Base-by-base conservation (phyloP, 2,113 vertebrate genomes). In the Oplegnathus fasciatus region DNA sequence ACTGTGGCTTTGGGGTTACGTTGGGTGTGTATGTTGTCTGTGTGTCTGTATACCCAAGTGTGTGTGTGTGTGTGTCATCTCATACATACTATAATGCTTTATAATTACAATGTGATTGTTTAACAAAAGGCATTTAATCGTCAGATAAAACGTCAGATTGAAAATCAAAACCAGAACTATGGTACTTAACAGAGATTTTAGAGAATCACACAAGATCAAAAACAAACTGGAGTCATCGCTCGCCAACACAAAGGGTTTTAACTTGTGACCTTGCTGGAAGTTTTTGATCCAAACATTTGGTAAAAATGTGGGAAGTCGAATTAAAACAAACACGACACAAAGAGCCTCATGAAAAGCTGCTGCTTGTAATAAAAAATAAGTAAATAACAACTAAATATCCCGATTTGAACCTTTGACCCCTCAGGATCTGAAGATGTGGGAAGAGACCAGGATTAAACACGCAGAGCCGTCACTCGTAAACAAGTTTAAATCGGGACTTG, bases 211-310 rank as follows among this genome's bases (percentile, higher is more conserved):
- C 34, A 50, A 37, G 65, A 75, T 83, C 26, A 82, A 82, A 84
- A 79, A 46, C 61, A 73, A 77, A 48, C 30, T 24, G 32, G 28
- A 78, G 42, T 77, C 60, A 64, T 65, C 71, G 14, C 26, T 30
- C 14, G 15, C 76, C 80, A 87, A 22, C 66, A n/a, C 58, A 62
- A 30, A 10, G 42, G 60, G 62, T 40, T 78, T 84, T 72, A 85
- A 69, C 86, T 88, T 75, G 58, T 86, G 89, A 88, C 78, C 44
- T 50, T 34, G 42, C 58, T 76, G 50, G 24, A 74, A 18, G 69
- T 9, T 60, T 77, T 44, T 26, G 78, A 55, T 88, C 57, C 75
- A 84, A 83, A 88, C 84, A 87, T 91, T 91, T 86, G 87, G 86
- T 10, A 70, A 20, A 85, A 91, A 85, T 64, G 70, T 73, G 87